A percentile compares a stretch with the other conserved stretches of the same genome.
Conservation (phyloP, 2,113 vertebrate genomes). For the Entomyzon cyanotis region DNA sequence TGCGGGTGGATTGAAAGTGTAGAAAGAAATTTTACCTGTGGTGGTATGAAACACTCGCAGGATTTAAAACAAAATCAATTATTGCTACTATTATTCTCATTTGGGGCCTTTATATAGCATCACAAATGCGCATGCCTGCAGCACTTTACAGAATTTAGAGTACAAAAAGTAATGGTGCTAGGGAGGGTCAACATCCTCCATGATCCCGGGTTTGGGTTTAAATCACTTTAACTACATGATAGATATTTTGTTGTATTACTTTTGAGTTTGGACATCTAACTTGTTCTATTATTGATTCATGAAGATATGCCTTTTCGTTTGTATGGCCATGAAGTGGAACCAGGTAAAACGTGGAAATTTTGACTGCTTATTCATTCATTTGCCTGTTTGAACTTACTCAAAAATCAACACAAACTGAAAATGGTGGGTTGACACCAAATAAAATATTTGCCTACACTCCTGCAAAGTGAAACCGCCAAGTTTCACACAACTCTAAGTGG, state of each 20-base stretch:
- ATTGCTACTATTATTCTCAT: background rate
- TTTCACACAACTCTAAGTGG: background rate
- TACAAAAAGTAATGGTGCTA: background rate
- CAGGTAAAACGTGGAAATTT: conserved; percentile 14
- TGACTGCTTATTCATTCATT: background rate
- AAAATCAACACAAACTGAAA: background rate
- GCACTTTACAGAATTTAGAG: background rate
- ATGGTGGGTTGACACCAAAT: conserved; percentile 24
- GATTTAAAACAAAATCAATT: background rate
- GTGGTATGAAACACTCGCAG: conserved; percentile 10
- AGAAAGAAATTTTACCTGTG: background rate
- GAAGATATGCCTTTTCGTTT: background rate
- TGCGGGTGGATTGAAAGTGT: background rate
- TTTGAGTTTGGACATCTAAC: background rate
- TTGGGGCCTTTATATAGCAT: background rate
- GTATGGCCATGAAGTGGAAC: background rate
- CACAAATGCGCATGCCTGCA: background rate
- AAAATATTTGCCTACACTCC: conserved; percentile 17
- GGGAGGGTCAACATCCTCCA: background rate
- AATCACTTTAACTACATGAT: background rate
- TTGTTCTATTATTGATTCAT: background rate
- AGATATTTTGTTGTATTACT: background rate
- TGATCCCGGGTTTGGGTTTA: background rate
- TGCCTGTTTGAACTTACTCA: background rate
- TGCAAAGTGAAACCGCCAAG: background rate